These are phyloP conservation scores for Oryctes rhinoceros DNA, from an alignment of 1,140 invertebrate genomes.

Conservation along the genomic window DNA sequence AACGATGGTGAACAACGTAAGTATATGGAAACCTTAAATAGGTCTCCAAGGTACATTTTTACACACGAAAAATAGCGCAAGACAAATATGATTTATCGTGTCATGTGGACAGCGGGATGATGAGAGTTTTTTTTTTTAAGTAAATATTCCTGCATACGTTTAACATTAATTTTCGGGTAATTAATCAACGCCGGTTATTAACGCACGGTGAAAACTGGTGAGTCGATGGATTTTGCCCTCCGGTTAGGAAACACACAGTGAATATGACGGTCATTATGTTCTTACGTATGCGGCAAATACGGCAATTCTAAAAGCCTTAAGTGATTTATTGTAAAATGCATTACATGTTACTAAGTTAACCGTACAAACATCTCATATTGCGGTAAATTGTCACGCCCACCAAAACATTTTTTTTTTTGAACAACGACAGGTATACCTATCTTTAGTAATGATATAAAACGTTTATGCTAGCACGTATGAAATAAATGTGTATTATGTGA, in stretches of 20 bases:
- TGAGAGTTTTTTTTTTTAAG: not conserved
- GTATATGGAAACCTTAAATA: conserved; percentile 23
- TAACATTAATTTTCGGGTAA: not conserved
- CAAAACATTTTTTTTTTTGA: no score
- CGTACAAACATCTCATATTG: no score
- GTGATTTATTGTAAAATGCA: not conserved
- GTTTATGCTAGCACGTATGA: no score
- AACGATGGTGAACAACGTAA: not conserved
- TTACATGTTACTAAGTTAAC: not conserved
- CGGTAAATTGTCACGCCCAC: no score
- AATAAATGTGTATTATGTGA: no score
- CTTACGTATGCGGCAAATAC: not conserved
- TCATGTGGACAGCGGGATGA: conserved; percentile 11
- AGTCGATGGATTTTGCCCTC: conserved; percentile 8
- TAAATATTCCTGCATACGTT: conserved; percentile 15
- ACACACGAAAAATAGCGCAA: conserved; percentile 6
- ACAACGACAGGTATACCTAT: no score
- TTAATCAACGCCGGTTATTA: conserved; percentile 29
- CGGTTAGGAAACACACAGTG: not conserved
- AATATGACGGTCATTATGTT: no score
- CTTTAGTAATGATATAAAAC: no score
- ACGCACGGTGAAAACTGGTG: not conserved
- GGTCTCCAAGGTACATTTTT: conserved; percentile 1
- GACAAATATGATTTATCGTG: conserved; percentile 27
- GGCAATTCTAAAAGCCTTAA: not conserved